These are phyloP conservation scores for Vicugna pacos DNA, from an alignment of 2,113 vertebrate species.

Conservation along the genomic window DNA sequence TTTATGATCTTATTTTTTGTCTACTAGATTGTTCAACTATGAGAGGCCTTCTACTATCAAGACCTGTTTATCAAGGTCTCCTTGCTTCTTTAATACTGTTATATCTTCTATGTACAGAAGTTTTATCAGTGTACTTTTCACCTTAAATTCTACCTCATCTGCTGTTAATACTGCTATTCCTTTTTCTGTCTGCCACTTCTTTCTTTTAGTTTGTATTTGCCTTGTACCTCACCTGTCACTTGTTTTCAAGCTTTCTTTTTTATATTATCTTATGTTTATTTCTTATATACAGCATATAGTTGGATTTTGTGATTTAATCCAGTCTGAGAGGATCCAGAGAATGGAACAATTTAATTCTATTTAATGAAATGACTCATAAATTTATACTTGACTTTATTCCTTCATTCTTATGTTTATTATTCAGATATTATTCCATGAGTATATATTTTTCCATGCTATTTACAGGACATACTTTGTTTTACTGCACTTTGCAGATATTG, in stretches of 20 bases:
- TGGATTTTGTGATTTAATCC: background rate
- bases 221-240: background rate
- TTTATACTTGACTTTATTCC: background rate
- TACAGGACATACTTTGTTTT: background rate
- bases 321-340: background rate
- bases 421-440: background rate
- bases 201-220: background rate
- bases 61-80: background rate
- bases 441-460: background rate
- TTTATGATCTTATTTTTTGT: background rate
- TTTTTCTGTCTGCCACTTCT: background rate
- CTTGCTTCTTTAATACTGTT: background rate
- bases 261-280: background rate
- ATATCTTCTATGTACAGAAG: background rate
- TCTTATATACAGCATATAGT: background rate
- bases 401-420: background rate
- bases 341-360: constrained; percentile 11
- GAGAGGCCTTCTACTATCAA: background rate
- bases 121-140: background rate
- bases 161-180: background rate
- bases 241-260: constrained; percentile 22
- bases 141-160: constrained; percentile 19
- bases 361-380: constrained; percentile 8
- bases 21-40: background rate
- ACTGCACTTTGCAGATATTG: background rate